These are phyloP conservation scores for Nemotelus pantherinus DNA, from an alignment of 2,888 invertebrate species.

Conservation along the genomic window DNA sequence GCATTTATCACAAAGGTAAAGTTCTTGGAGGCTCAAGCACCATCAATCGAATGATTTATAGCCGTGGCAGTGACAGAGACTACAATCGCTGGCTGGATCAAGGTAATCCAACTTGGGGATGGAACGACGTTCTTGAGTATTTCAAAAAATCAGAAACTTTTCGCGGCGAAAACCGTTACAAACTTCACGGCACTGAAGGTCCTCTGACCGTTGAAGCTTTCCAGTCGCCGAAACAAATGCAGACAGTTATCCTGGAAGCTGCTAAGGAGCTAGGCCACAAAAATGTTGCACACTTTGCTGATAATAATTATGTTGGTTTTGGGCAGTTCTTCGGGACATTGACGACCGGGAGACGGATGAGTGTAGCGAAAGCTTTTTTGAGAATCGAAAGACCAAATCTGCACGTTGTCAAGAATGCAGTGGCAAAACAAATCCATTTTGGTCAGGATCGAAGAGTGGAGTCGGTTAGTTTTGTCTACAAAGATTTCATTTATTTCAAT, in stretches of 20 bases:
- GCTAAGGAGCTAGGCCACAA: constrained; percentile 70
- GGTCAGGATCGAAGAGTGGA: constrained; percentile 18
- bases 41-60: constrained; percentile 85
- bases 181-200: constrained; percentile 72
- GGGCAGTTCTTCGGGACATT: constrained; percentile 77
- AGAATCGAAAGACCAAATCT: constrained; percentile 54
- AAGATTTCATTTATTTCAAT: constrained; percentile 40
- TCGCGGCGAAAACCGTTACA: constrained; percentile 68
- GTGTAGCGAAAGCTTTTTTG: constrained; percentile 80
- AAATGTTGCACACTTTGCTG: constrained; percentile 75
- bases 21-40: constrained; percentile 80
- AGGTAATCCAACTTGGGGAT: constrained; percentile 79
- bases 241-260: constrained; percentile 73
- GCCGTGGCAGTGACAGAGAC: constrained; percentile 79
- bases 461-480: constrained; percentile 43
- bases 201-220: constrained; percentile 75
- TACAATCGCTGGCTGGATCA: constrained; percentile 79
- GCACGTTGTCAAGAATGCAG: constrained; percentile 54
- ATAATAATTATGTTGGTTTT: constrained; percentile 76
- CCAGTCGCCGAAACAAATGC: constrained; percentile 71
- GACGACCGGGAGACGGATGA: constrained; percentile 77
- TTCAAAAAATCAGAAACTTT: constrained; percentile 85
- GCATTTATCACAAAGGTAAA: constrained; percentile 79
- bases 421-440: constrained; percentile 48
- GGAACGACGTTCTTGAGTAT: constrained; percentile 74